Evolutionary conservation across 2,888 invertebrate genomes (phyloP).

Genomic region (Nysson spinosus): DNA sequence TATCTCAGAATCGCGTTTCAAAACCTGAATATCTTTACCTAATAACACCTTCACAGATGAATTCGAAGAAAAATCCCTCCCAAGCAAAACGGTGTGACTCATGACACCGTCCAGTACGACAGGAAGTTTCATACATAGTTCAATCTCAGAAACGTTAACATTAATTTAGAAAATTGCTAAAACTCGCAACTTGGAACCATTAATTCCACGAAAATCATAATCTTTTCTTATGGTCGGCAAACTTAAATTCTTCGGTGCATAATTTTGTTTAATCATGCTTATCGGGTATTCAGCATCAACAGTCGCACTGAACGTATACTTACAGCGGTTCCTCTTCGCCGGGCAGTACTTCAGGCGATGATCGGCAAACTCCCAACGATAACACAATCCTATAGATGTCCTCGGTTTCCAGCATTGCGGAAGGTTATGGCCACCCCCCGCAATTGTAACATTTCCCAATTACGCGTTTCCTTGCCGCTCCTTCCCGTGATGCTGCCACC

Average conservation of each 20-base stretch:
- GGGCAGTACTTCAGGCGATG: background rate
- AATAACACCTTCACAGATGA: background rate
- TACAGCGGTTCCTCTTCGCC: background rate
- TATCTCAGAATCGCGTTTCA: background rate
- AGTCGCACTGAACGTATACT: background rate
- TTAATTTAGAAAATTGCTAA: background rate
- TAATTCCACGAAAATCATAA: background rate
- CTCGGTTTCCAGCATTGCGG: background rate
- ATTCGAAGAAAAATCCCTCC: constrained; percentile 6
- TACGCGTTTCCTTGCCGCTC: background rate
- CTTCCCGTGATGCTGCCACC: background rate
- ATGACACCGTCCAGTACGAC: constrained; percentile 2
- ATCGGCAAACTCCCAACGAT: background rate
- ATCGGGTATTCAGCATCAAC: constrained; percentile 14
- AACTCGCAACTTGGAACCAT: constrained; percentile 1
- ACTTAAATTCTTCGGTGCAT: background rate
- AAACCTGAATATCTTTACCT: background rate
- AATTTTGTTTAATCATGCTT: constrained; percentile 12
- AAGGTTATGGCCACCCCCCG: background rate
- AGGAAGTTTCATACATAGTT: constrained; percentile 1
- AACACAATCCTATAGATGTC: background rate
- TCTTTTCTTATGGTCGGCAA: background rate
- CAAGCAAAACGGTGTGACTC: background rate
- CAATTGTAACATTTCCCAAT: constrained; percentile 1
- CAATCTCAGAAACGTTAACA: background rate